Conservation (phyloP, 2,113 vertebrate genomes). For the Cisticola juncidis region DNA sequence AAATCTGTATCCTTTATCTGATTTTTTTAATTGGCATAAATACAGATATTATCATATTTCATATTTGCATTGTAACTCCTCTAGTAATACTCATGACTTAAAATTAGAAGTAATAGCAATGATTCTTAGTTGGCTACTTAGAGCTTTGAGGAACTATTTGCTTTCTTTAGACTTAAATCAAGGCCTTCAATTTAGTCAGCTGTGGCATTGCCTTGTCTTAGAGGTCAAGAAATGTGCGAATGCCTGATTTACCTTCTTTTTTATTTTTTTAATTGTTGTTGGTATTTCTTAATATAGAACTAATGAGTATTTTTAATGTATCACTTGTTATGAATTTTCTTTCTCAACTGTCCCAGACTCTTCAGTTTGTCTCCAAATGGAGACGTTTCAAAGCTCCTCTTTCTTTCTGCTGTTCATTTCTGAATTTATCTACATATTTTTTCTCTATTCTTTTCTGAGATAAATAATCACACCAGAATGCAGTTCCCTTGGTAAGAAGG, state of each 20-base stretch:
- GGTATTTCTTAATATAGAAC: neutral
- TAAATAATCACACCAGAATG: slow-evolving; percentile 48
- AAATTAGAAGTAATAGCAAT: neutral
- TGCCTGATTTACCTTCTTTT: neutral
- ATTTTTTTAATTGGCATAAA: neutral
- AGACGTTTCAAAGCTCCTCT: neutral
- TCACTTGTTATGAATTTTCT: neutral
- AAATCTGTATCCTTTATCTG: neutral
- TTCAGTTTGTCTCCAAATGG: neutral
- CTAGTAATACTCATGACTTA: neutral
- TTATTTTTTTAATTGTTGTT: neutral
- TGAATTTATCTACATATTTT: slow-evolving; percentile 23
- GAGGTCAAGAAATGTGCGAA: neutral
- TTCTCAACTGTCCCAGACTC: neutral
- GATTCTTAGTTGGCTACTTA: neutral
- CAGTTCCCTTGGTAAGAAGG: slow-evolving; percentile 37
- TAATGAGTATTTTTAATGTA: neutral
- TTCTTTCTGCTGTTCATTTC: neutral
- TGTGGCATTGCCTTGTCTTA: neutral
- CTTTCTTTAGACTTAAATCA: neutral
- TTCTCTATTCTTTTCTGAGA: slow-evolving; percentile 50
- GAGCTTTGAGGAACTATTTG: neutral
- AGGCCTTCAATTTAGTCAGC: neutral
- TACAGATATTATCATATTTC: neutral
- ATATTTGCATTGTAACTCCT: neutral